These are phyloP conservation scores for Mechanitis messenoides DNA, from an alignment of 2,888 invertebrate genomes.

Conservation along the genomic window DNA sequence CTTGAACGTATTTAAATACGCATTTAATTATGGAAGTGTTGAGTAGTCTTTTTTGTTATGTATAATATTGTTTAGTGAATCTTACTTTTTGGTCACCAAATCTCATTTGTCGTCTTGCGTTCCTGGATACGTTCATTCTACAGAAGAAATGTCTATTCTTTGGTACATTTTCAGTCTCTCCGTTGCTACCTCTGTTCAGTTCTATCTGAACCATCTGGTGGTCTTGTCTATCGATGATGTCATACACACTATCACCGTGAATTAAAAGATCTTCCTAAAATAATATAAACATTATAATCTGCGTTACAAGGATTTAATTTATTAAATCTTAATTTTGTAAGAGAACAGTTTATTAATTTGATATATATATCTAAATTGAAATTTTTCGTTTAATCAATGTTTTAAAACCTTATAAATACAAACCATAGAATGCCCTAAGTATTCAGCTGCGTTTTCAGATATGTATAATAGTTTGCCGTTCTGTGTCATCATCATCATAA, in stretches of 20 bases:
- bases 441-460: constrained; percentile 99
- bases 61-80: background rate
- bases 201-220: constrained; percentile 97
- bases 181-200: constrained; percentile 79
- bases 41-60: too few relatives aligned
- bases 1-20: too few relatives aligned
- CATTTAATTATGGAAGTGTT: too few relatives aligned
- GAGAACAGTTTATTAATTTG: too few relatives aligned
- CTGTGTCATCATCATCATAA: constrained; percentile 98
- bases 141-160: constrained; percentile 92
- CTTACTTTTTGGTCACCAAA: constrained; percentile 98
- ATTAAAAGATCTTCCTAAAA: constrained; percentile 96
- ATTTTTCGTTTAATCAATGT: too few relatives aligned
- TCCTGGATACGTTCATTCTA: constrained; percentile 98
- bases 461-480: constrained; percentile 98
- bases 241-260: constrained; percentile 99
- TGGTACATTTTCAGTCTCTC: constrained; percentile 75
- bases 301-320: too few relatives aligned
- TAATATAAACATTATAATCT: constrained; percentile 2
- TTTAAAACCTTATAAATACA: constrained; percentile 29
- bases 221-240: constrained; percentile 99
- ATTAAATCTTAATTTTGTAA: too few relatives aligned
- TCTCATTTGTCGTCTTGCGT: constrained; percentile 96
- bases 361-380: too few relatives aligned
- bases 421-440: constrained; percentile 99